Percentiles rank a stretch among this genome's conserved stretches.
These are phyloP conservation scores for Peromyscus attwateri DNA, from an alignment of 2,797 vertebrate species.

Conservation along the genomic window DNA sequence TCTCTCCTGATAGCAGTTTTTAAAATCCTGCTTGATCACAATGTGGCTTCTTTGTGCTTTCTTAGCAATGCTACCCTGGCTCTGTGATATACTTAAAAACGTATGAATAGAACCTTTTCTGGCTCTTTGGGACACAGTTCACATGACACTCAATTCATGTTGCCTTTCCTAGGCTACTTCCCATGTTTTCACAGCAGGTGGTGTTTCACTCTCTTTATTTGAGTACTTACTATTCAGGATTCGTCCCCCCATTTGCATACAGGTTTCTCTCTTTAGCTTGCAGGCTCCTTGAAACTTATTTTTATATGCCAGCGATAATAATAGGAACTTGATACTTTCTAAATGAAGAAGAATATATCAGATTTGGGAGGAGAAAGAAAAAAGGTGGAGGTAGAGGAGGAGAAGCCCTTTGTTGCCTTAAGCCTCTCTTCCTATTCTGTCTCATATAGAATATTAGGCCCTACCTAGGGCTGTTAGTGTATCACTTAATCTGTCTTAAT, in stretches of 20 bases:
- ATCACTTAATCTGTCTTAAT: background rate
- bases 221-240: background rate
- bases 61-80: background rate
- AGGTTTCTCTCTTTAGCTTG: rapidly evolving
- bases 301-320: background rate
- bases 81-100: background rate
- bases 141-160: too few relatives aligned
- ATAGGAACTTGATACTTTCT: background rate
- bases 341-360: background rate
- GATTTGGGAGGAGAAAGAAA: background rate
- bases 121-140: background rate
- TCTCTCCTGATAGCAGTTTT: background rate
- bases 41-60: background rate
- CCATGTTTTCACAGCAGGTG: background rate
- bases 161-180: background rate
- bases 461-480: background rate
- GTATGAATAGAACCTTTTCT: background rate
- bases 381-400: background rate
- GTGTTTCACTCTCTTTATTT: background rate
- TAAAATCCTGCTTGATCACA: background rate
- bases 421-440: background rate
- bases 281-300: background rate
- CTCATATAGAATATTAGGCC: rapidly evolving
- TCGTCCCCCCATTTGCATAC: background rate
- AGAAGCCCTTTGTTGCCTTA: background rate